Base-by-base conservation (phyloP, 2,113 vertebrate genomes). In the Anoplopoma fimbria region DNA sequence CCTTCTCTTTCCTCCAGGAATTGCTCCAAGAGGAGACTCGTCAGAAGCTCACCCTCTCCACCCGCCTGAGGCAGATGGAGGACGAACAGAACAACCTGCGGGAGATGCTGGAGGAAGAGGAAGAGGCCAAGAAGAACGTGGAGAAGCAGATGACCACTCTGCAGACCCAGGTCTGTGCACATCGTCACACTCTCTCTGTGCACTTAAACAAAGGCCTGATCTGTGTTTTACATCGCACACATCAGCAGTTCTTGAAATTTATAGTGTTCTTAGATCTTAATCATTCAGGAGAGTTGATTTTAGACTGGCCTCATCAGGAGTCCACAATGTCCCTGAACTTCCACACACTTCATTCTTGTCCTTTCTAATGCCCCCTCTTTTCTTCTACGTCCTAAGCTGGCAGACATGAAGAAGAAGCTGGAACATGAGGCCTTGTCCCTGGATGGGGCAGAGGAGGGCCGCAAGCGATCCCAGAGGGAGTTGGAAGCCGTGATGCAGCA, bases 41-140 rank as follows among this genome's bases (percentile, higher is more conserved):
- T 36, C 97, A 99, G 87, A 99, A 99, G 91, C 96, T 99, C 61
- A 84, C 95, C 29, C 78, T 97, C 42, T 96, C 96, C 89, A 96
- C 96, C 1, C 98, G 96, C 77, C 92, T 99, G 85, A 96, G 96
- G 84, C 98, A 99, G 94, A 81, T 96, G 90, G 98, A 99, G 81
- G 97, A 97, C 0, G 97, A 99, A 70, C 97, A 98, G 93, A 97
- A 95, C 86, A 93, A 89, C 75, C 90, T 99, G 69, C 94, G 92
- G 88, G 98, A 99, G 81, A 94, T 96, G 81, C 92, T 99, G 85
- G 98, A 99, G 87, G 98, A 99, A 84, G 98, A 99, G 19, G 98
- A 99, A 69, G 97, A 98, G 75, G 76, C 93, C 79, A 99, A 97
- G 93, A 97, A 70, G 87, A 98, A 96, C 70, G 71, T 97, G 45